These are phyloP conservation scores for Stegostoma tigrinum DNA, from an alignment of 2,113 vertebrate genomes.

Conservation along the genomic window DNA sequence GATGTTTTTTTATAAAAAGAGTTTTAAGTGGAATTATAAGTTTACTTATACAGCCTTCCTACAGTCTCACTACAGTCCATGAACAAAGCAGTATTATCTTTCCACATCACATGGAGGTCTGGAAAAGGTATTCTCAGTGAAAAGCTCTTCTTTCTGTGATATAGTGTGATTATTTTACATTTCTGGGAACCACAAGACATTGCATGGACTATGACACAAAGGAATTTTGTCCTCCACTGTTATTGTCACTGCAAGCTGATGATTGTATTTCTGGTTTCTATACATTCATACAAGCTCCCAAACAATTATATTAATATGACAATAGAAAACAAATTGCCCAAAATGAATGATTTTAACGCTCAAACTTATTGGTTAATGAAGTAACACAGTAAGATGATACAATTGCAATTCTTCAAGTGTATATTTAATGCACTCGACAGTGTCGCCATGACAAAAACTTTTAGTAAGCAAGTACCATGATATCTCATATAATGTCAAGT, in stretches of 20 bases:
- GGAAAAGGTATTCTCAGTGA: neutral
- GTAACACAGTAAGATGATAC: neutral
- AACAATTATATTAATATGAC: neutral
- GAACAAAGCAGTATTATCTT: neutral
- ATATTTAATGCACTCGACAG: neutral
- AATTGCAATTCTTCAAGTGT: neutral
- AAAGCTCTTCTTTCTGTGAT: neutral
- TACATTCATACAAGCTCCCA: neutral
- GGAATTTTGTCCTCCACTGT: neutral
- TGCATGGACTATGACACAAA: neutral
- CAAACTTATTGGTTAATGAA: neutral
- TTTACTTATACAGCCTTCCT: too few relatives aligned
- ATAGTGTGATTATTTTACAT: neutral
- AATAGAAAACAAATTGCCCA: neutral
- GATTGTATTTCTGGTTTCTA: neutral
- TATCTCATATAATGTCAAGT: neutral
- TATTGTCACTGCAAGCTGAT: neutral
- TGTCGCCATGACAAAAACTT: neutral
- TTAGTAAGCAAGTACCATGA: neutral
- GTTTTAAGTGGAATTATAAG: too few relatives aligned
- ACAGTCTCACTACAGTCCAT: neutral
- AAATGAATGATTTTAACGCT: neutral
- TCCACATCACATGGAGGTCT: neutral
- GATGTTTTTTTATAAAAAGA: too few relatives aligned
- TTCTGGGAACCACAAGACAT: neutral